Base-by-base conservation (phyloP, 2,888 invertebrate species). In the Gryllus longicercus region DNA sequence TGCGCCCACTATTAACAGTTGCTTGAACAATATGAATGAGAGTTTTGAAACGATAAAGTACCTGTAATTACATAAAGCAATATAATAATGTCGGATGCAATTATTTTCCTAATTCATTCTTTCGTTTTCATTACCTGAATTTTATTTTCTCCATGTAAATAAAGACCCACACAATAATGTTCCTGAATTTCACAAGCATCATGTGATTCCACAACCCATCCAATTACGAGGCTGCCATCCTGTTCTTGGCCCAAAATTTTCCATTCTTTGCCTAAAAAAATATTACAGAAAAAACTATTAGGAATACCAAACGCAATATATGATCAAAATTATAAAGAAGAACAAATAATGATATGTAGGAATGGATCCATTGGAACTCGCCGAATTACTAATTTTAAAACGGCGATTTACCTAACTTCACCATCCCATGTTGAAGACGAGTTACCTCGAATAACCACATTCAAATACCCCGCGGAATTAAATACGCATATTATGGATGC, bases 161-260 rank as follows among this genome's bases (percentile, higher is more conserved):
- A 93, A 75, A 91, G 87, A 0, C 93, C 93, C 82, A 93, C 89
- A 81, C 87, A 82, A 11, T 82, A 83, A 82, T 86, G 85, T 18
- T 38, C 38, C 5, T 38, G 12, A 12, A 38, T 51, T 18, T 63
- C 80, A 78, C 74, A 51, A 5, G 25, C 77, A 25, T 49, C 51
- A 51, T 75, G 14, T 74, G 76, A 51, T 75, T 84, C 84, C 75
- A 87, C 86, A 82, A 88, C 87, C 94, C 95, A 95, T 50, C 93
- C 91, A 51, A 94, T 89, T 50, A 95, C 86, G 84, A 95, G 89
- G 0, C 91, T 91, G 3, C 93, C 93, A 86, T 94, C 92, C 86
- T 92, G 92, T 85, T 95, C 95, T 86, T 95, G 95, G 0, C 95
- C 95, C 83, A 95, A 87, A 80, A 95, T 88, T 81, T 94, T 91